Base-by-base conservation (phyloP, 2,888 invertebrate species). In the Auanema freiburgensis region DNA sequence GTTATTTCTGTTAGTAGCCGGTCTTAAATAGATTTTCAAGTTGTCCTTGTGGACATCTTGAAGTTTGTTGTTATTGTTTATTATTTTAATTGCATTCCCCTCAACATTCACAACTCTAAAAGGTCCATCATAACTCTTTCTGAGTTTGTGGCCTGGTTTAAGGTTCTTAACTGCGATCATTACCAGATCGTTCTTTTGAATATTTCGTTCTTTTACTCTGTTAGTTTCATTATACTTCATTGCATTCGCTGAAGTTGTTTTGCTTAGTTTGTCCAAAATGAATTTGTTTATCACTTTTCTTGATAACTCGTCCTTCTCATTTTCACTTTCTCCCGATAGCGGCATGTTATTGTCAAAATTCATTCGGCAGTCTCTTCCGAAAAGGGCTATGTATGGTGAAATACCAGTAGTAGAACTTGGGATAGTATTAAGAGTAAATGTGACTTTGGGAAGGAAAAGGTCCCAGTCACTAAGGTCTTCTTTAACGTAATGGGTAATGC, bases 401-500 rank as follows among this genome's bases (percentile, higher is more conserved):
- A 33, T 24, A 18, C 42, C 40, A 3, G 59, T 59, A 2, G 59
- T 59, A 16, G 33, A n/a, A 24, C 50, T 16, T 1, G 23, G 18
- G 4, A 16, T 5, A 12, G 25, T 53, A 18, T 59, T 59, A 4
- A 24, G 16, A 1, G 33, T 33, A 23, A 59, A 52, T 1, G 59
- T 55, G 2, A 59, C 59, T 16, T 51, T 21, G 16, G 14, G 24
- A 1, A 59, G 4, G 16, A 41, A 57, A 6, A 5, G 18, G 41
- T 63, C 63, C 63, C 63, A 63, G 21, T 63, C 52, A 8, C 14
- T 49, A 12, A 40, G 42, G 2, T 42, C 42, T 21, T 42, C 18
- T 21, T 42, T 42, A 10, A 58, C 51, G 46, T 59, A 63, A 12
- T 18, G 14, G 5, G 52, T 18, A 3, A 63, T n/a, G 14, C 41